Evolutionary conservation across 2,797 vertebrate genomes (phyloP).

Genomic region (Chloroceryle inda): DNA sequence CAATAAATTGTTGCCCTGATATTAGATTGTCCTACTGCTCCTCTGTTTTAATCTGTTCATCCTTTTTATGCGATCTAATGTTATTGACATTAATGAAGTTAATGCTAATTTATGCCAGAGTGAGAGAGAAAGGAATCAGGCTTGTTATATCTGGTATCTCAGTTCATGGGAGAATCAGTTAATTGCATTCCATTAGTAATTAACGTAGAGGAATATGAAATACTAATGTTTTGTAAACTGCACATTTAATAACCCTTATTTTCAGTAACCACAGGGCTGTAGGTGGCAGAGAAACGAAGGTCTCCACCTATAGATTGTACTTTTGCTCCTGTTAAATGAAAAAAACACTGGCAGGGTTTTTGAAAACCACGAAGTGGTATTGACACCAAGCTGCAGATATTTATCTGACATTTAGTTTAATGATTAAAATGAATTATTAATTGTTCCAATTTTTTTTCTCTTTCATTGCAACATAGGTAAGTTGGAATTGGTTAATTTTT

Average conservation of each 20-base stretch:
- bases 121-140: conserved; percentile 31
- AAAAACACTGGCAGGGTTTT: not conserved
- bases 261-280: not conserved
- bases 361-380: not conserved
- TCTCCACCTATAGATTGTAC: not conserved
- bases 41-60: conserved; percentile 26
- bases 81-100: conserved; percentile 50
- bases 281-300: not conserved
- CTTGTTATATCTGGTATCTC: conserved; percentile 41
- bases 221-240: conserved; percentile 44
- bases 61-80: conserved; percentile 8
- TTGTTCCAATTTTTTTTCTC: not conserved
- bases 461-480: not conserved
- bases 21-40: not conserved
- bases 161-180: conserved; percentile 35
- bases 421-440: not conserved
- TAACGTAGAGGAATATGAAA: conserved; percentile 47
- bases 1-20: not conserved
- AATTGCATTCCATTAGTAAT: conserved; percentile 64
- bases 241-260: not conserved
- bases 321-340: not conserved
- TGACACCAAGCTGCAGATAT: not conserved
- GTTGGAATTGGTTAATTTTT: not conserved
- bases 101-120: conserved; percentile 53
- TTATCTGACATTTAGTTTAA: not conserved